Evolutionary conservation across 2,888 invertebrate genomes (phyloP), one percentile per base, ranked within the genome.

Genomic region (Acleris sparsana): DNA sequence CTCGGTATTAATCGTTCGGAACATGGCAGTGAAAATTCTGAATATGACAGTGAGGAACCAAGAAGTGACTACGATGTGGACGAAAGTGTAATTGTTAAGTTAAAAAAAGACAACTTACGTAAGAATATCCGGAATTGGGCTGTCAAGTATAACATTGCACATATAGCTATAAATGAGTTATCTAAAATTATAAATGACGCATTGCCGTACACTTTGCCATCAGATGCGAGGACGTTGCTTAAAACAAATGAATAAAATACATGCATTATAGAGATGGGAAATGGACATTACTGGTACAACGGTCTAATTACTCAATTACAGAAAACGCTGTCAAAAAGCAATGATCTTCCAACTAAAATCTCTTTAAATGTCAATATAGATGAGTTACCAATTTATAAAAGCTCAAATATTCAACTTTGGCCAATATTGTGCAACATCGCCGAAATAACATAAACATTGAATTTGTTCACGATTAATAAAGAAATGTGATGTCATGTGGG

Each of bases 361-460:
- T 53, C 53, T 16, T 29, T 53, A 13, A 53, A 53, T 53, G 16
- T 53, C 17, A 53, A 53, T 53, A 53, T 29, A n/a, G 33, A 39
- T 33, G 53, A 18, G 7, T 53, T 53, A n/a, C 33, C 53, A 33
- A 33, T 53, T 33, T 18, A 25, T 39, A 53, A 53, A 53, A 53
- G 39, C 20, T 53, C 53, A 17, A 25, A 33, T 33, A 9, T 16
- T 33, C 53, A 53, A 53, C 33, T 39, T 33, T 53, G 53, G 53
- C 53, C 53, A 29, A 53, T 53, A 53, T 22, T 53, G 25, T 53
- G 53, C 53, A 53, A 22, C 29, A 53, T 53, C 16, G n/a, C 53
- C n/a, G 53, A 53, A n/a, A 20, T 53, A n/a, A 53, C 25, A 22
- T 22, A 22, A 22, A 22, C 22, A 3, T 22, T 22, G 22, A 3